Conservation (phyloP, 2,113 vertebrate genomes). For the Brachyhypopomus gauderio region DNA sequence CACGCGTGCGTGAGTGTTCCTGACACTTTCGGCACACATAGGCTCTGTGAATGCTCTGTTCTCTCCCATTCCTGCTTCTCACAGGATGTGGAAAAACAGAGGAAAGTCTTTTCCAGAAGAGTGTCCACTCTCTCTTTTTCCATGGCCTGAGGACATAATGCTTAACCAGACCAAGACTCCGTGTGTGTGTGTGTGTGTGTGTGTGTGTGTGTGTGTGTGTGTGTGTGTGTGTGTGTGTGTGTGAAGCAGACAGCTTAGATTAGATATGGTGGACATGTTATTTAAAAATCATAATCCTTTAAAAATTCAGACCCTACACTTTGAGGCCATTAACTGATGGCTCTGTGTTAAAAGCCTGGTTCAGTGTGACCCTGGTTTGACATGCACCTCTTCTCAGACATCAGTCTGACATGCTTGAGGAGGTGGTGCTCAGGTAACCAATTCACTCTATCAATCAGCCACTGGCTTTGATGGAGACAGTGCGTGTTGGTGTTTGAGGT, state of each 20-base stretch:
- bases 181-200: background rate
- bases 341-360: background rate
- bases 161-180: constrained; percentile 2
- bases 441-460: background rate
- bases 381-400: background rate
- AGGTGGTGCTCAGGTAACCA: background rate
- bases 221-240: background rate
- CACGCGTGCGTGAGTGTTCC: background rate
- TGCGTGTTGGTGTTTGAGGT: background rate
- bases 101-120: constrained; percentile 30
- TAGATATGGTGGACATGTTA: background rate
- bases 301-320: background rate
- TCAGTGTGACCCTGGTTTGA: background rate
- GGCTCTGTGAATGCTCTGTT: background rate
- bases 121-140: constrained; percentile 38
- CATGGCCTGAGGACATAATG: constrained; percentile 38
- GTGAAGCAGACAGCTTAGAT: background rate
- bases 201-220: background rate
- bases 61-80: constrained; percentile 32
- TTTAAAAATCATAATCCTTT: background rate
- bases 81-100: constrained; percentile 35
- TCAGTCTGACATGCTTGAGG: background rate
- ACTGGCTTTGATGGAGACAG: background rate
- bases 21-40: too few relatives aligned
- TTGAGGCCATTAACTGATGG: background rate